A percentile compares a stretch with the other conserved stretches of the same genome.
phyloP scores from a whole-genome alignment of 64 coral and sea anemone species.

The Porites lutea region DNA sequence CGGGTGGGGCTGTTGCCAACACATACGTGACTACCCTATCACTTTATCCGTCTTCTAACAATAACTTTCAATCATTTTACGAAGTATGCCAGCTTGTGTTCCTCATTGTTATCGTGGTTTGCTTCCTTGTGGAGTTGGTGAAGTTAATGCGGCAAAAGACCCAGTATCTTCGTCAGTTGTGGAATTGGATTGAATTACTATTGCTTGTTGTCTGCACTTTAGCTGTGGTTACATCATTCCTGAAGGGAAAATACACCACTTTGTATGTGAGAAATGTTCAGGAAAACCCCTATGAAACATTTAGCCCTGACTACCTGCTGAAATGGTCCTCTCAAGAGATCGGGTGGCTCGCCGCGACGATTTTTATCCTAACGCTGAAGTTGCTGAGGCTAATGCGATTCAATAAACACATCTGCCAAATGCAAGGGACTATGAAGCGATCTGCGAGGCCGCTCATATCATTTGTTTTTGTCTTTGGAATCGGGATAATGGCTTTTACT shows the following conservation, averaged over 20 bases:
- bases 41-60: conserved; percentile 41
- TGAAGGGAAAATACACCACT: conserved; percentile 71
- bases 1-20: not conserved
- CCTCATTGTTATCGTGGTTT: conserved; percentile 45
- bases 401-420: conserved; percentile 61
- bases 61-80: conserved; percentile 28
- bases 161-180: conserved; percentile 44
- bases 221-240: conserved; percentile 53
- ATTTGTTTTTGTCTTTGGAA: conserved; percentile 47
- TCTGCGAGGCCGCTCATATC: conserved; percentile 53
- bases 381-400: conserved; percentile 69
- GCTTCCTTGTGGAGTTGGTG: conserved; percentile 39
- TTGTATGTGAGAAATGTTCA: conserved; percentile 59
- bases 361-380: conserved; percentile 73
- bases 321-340: conserved; percentile 56
- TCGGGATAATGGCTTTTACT: conserved; percentile 51
- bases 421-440: conserved; percentile 62
- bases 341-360: conserved; percentile 43
- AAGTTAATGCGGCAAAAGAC: conserved; percentile 40
- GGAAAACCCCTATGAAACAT: conserved; percentile 60
- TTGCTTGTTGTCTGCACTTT: conserved; percentile 41
- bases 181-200: conserved; percentile 76
- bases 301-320: conserved; percentile 54
- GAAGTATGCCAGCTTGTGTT: conserved; percentile 71
- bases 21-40: conserved; percentile 25